Evolutionary conservation across 2,113 vertebrate genomes (phyloP), one percentile per base, ranked within the genome.

Genomic region (Cromileptes altivelis): DNA sequence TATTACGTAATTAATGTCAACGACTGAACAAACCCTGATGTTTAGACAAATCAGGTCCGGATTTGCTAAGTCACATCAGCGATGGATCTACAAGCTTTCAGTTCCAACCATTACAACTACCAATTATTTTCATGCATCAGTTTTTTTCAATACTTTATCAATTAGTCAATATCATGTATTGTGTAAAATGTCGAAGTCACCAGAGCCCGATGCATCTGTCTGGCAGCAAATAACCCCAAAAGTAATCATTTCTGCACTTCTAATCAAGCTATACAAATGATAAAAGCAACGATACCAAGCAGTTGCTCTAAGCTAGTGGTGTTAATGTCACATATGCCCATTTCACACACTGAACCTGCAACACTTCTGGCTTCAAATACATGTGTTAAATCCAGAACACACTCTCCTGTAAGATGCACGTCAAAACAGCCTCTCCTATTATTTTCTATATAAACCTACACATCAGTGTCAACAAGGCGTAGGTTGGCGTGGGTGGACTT

Each of bases 1-100:
- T 25, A 37, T 71, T 72, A 72, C 61, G 53, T 27, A 71, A 81
- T 76, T 58, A 53, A 37, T 71, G 71, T 57, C 2, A 23, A 60
- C 6, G 3, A 60, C 6, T n/a, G 6, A 62, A 68, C 17, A 45
- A 42, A 50, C 13, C 55, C 25, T 42, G 23, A 80, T 42, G 15
- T 53, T 49, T 21, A 21, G 37, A 68, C 15, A 40, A 65, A 56
- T 53, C 40, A 72, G 30, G n/a, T 56, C 14, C 52, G 21, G n/a
- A 58, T 56, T 58, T 58, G 47, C 5, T 13, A 65, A 75, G 37
- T 23, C 49, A 69, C 11, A 61, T 11, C 25, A 33, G 33, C 60
- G 21, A 6, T 7, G 4, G 1, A 57, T 50, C 4, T 37, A 53
- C 6, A 23, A 47, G 68, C 12, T 7, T n/a, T 50, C 30, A 49